These are phyloP conservation scores for Crotalus horridus DNA, from an alignment of 2,113 vertebrate genomes.

Conservation along the genomic window DNA sequence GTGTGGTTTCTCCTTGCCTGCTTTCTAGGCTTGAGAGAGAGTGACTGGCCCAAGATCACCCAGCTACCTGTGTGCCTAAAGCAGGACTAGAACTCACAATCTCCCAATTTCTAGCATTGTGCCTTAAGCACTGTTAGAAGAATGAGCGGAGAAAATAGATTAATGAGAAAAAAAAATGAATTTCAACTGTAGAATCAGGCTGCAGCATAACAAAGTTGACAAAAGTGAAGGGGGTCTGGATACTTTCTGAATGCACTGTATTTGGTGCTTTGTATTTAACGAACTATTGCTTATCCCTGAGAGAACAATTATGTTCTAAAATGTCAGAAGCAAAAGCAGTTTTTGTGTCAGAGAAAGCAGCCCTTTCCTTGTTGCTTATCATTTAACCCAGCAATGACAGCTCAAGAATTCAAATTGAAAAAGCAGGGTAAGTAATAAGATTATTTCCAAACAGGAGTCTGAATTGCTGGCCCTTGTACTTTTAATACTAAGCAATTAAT, in stretches of 20 bases:
- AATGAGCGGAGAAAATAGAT: too few relatives aligned
- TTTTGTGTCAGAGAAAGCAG: neutral
- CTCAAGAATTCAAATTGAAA: neutral
- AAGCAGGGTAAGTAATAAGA: neutral
- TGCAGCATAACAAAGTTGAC: too few relatives aligned
- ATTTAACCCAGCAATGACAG: neutral
- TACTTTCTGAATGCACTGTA: too few relatives aligned
- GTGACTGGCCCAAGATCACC: neutral
- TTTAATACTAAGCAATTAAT: neutral
- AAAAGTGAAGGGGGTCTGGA: too few relatives aligned
- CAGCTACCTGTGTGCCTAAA: neutral
- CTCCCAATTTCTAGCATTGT: neutral
- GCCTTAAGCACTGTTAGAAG: neutral
- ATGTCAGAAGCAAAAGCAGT: neutral
- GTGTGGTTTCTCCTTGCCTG: neutral
- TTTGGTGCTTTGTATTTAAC: neutral
- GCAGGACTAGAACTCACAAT: neutral
- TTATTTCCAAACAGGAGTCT: neutral
- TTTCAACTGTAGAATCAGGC: too few relatives aligned
- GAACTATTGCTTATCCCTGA: neutral
- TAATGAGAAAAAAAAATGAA: too few relatives aligned
- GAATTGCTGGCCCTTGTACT: neutral
- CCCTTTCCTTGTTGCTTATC: neutral
- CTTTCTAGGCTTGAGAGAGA: neutral
- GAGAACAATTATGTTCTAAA: neutral